Conservation (phyloP, 2,888 invertebrate species). For the Lasioglossum morio region DNA sequence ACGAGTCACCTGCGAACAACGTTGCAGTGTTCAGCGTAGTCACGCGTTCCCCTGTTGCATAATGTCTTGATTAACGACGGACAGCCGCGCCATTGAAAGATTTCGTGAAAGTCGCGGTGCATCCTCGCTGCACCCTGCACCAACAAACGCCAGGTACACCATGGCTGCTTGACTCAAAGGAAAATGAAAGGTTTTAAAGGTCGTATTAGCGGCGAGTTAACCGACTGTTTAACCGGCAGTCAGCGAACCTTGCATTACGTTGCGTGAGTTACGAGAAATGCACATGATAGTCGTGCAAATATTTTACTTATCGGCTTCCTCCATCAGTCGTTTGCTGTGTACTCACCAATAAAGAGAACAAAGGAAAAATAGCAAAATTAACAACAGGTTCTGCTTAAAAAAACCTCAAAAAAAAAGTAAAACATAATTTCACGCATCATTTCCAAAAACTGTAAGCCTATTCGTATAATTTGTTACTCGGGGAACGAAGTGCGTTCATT, state of each 20-base stretch:
- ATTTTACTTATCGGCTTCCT: not conserved
- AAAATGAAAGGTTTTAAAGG: slow-evolving; percentile 49
- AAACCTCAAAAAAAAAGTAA: no score
- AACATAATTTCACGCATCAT: not conserved
- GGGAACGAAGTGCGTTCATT: not conserved
- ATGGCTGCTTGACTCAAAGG: not conserved
- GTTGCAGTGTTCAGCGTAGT: not conserved
- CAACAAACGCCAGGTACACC: not conserved
- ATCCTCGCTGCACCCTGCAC: slow-evolving; percentile 16
- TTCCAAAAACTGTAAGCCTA: not conserved
- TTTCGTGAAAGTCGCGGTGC: slow-evolving; percentile 52
- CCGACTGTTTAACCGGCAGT: slow-evolving; percentile 19
- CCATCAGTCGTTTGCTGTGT: not conserved
- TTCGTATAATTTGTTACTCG: not conserved
- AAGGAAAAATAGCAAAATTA: not conserved
- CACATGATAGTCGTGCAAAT: not conserved
- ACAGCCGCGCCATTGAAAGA: slow-evolving; percentile 42
- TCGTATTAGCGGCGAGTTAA: slow-evolving; percentile 30
- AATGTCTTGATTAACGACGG: slow-evolving; percentile 57
- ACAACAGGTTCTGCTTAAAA: not conserved
- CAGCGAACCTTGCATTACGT: not conserved
- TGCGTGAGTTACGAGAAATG: slow-evolving; percentile 27
- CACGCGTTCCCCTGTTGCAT: slow-evolving; percentile 47
- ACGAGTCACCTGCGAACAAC: not conserved
- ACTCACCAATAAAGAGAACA: not conserved